Conservation (phyloP, 64 coral and sea anemone genomes). For the Catalaphyllia jardinei region DNA sequence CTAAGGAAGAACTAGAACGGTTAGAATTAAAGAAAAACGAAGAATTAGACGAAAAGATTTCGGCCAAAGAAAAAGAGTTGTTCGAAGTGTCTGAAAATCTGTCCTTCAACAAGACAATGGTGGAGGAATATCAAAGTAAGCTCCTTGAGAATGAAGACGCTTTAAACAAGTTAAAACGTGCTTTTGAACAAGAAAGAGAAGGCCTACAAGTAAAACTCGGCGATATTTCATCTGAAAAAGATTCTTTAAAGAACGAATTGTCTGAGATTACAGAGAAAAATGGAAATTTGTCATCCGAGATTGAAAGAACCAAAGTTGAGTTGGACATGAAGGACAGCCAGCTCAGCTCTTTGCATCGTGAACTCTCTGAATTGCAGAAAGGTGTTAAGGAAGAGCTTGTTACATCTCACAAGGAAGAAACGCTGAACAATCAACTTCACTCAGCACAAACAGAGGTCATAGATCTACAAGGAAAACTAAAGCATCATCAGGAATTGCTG, state of each 20-base stretch:
- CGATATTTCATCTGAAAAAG: background rate
- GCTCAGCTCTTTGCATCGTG: background rate
- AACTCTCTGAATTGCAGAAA: constrained; percentile 2
- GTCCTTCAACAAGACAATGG: background rate
- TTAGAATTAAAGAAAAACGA: background rate
- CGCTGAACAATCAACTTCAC: background rate
- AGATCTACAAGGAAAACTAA: constrained; percentile 8
- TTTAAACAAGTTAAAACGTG: background rate
- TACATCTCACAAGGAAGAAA: constrained; percentile 7
- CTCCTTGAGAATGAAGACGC: constrained; percentile 8
- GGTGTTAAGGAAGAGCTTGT: background rate
- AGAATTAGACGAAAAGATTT: background rate
- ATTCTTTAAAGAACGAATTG: background rate
- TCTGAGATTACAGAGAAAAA: background rate
- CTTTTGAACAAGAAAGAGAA: constrained; percentile 20
- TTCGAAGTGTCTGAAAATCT: background rate
- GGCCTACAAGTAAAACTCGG: background rate
- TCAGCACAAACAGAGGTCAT: background rate
- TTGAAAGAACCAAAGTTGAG: constrained; percentile 7
- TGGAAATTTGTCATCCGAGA: background rate
- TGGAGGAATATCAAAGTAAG: constrained; percentile 5
- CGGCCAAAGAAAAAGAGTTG: background rate
- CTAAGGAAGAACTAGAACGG: background rate
- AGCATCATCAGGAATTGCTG: background rate
- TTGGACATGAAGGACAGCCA: background rate